Base-by-base conservation (phyloP, 2,888 invertebrate genomes). In the Melanotus villosus region DNA sequence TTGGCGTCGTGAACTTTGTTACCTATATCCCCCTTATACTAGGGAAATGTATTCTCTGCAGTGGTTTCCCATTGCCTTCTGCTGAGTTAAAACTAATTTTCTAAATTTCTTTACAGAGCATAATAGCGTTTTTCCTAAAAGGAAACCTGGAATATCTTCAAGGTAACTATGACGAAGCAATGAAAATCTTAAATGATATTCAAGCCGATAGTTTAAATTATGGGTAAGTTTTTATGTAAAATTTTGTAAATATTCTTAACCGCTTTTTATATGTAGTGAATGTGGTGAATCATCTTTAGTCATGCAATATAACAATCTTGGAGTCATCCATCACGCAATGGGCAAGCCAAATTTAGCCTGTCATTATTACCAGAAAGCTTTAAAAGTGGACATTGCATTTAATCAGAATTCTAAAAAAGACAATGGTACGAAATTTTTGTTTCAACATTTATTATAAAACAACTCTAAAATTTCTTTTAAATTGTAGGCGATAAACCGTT, bases 231-330 rank as follows among this genome's bases (percentile, higher is more conserved):
- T 50, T n/a, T n/a, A n/a, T n/a, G n/a, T n/a, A n/a, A n/a, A 32
- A 5, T 1, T 45, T 2, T 7, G n/a, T n/a, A n/a, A n/a, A n/a
- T 7, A 26, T 26, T 26, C 7, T 26, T 26, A 26, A n/a, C n/a
- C n/a, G n/a, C n/a, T n/a, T n/a, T n/a, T n/a, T n/a, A n/a, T n/a
- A n/a, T n/a, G n/a, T 43, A 89, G 89, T 74, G 87, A 87, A 30
- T 85, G 83, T 71, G 91, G 90, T 1, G 91, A 92, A 82, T 89
- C 88, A 65, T 84, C 90, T 7, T 85, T 87, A 16, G 87, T 90
- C 56, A 85, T 91, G 81, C 90, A 92, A 78, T 92, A 93, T 80
- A 96, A 95, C 80, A 95, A 96, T 79, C 89, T 95, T 80, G 95
- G 93, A 45, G 91, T 93, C 58, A 88, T 94, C 74, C 92, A 95